Base-by-base conservation (phyloP, 2,888 invertebrate species). In the Prenolepis imparis region DNA sequence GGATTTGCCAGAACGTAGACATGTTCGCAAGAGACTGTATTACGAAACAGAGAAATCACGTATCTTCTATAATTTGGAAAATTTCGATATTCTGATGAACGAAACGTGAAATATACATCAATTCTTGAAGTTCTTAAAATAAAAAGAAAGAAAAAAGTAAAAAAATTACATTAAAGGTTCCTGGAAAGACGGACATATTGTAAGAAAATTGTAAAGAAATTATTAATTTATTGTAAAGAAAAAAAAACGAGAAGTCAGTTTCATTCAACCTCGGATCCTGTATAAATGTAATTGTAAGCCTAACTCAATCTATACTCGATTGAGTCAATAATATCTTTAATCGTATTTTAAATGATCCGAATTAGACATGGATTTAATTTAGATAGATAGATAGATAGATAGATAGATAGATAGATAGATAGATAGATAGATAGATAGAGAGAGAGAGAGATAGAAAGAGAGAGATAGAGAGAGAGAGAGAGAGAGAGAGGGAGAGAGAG, bases 1-100 rank as follows among this genome's bases (percentile, higher is more conserved):
- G 80, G 74, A 81, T 63, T 48, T 61, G 59, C 66, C 57, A 67
- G 72, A 64, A 61, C 41, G 73, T 82, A 18, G 57, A 15, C 44
- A 61, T 52, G 68, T 68, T 82, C 82, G 84, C 70, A 18, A 57
- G 12, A 39, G 0, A 57, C 72, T 18, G 55, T 36, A 15, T 21
- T 70, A 55, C 18, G 32, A 21, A n/a, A n/a, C n/a, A n/a, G 55
- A 21, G 36, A 84, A 57, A 28, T 39, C 32, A 11, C 18, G 4
- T 52, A n/a, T 59, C 59, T 28, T 39, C 12, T 4, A 24, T 24
- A 21, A 9, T 55, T 36, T 18, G 28, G 12, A 41, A 6, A 41
- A 73, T 59, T 41, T n/a, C 3, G 28, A 59, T 73, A 41, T 73
- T 59, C 41, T 28, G 61, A 32, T 15, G 9, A 2, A 52, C 18